These are phyloP conservation scores for Crenuchus spilurus DNA, from an alignment of 2,797 vertebrate genomes.

Conservation along the genomic window DNA sequence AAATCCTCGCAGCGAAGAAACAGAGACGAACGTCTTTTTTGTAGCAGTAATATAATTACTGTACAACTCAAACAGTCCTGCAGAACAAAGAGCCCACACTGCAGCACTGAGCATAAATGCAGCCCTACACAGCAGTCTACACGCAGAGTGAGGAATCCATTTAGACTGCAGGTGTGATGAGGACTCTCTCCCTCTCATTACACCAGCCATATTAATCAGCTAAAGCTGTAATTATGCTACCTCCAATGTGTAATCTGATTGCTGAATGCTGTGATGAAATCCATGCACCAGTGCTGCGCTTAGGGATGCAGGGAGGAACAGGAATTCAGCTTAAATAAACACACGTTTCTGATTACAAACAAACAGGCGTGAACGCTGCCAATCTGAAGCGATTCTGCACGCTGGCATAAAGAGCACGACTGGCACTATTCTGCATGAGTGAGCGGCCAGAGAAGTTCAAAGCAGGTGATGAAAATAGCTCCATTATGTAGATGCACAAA, in stretches of 20 bases:
- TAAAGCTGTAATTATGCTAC: constrained; percentile 76
- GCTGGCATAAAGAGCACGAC: background rate
- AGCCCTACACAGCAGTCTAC: background rate
- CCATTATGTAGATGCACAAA: too few species aligned
- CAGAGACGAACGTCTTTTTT: too few species aligned
- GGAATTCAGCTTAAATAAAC: constrained; percentile 29
- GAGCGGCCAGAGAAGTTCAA: constrained; percentile 26
- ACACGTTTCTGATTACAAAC: constrained; percentile 40
- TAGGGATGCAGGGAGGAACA: background rate
- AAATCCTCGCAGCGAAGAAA: too few species aligned
- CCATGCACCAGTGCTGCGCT: constrained; percentile 1
- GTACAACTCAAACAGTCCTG: too few species aligned
- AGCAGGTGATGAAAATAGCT: constrained; percentile 6
- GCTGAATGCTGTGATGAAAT: constrained; percentile 56
- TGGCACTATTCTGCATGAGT: constrained; percentile 25
- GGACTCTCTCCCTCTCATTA: constrained; percentile 63
- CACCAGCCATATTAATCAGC: constrained; percentile 74
- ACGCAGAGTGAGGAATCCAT: background rate
- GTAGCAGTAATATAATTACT: too few species aligned
- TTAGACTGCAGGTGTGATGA: constrained; percentile 9
- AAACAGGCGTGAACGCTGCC: constrained; percentile 29
- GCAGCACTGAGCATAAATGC: background rate
- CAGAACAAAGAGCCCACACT: too few species aligned
- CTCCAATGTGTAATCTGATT: constrained; percentile 74
- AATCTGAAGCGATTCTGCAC: constrained; percentile 9